Evolutionary conservation across 2,113 vertebrate genomes (phyloP).

Genomic region (Eurystomus gularis): DNA sequence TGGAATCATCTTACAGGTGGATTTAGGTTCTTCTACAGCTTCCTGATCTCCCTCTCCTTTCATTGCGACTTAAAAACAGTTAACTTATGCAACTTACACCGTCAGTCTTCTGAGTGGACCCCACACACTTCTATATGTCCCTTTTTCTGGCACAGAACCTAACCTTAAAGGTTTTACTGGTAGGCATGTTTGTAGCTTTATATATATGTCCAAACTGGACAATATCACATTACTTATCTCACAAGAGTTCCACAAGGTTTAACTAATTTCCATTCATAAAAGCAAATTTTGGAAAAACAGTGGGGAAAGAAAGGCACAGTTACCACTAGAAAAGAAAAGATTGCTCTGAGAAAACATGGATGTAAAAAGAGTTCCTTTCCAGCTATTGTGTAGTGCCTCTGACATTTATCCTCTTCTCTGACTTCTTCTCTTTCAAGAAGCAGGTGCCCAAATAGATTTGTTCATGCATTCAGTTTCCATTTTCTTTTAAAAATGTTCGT

Average conservation of each 20-base stretch:
- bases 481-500: neutral
- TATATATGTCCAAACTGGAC: neutral
- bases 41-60: neutral
- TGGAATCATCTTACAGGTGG: neutral
- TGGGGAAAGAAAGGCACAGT: neutral
- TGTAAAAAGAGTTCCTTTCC: constrained; percentile 1
- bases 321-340: neutral
- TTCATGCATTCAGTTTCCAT: neutral
- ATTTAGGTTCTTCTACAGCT: neutral
- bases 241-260: neutral
- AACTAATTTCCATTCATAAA: neutral
- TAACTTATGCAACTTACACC: neutral
- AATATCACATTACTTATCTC: neutral
- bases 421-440: constrained; percentile 32
- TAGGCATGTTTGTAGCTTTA: fast-evolving
- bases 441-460: constrained; percentile 3
- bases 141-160: neutral
- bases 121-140: neutral
- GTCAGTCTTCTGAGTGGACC: neutral
- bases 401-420: neutral
- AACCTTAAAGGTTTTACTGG: neutral
- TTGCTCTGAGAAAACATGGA: neutral
- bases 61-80: neutral
- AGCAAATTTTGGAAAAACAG: neutral
- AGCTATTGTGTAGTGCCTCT: neutral